Conservation (phyloP, 1,140 invertebrate species). For the Cardiocondyla obscurior region DNA sequence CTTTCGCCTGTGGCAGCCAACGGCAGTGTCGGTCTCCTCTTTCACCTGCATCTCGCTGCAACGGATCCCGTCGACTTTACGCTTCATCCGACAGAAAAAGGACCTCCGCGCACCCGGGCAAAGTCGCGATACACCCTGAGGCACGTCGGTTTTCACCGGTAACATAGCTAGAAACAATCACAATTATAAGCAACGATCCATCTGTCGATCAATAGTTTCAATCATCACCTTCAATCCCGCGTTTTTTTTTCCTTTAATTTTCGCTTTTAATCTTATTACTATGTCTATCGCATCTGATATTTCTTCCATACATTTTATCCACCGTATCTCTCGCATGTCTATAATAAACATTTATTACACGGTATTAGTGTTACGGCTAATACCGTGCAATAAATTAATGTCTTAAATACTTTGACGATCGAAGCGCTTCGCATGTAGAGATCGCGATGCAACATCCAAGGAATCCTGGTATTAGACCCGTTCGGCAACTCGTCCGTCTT, state of each 20-base stretch:
- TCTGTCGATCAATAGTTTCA: not conserved
- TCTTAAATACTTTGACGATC: not conserved
- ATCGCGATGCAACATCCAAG: constrained; percentile 7
- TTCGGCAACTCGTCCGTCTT: constrained; percentile 9
- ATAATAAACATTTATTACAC: not conserved
- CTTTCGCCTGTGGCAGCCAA: constrained; percentile 87
- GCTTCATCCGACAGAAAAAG: constrained; percentile 97
- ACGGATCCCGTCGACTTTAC: constrained; percentile 85
- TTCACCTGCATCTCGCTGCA: constrained; percentile 85
- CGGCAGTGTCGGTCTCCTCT: constrained; percentile 89
- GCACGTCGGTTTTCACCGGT: constrained; percentile 94
- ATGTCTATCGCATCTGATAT: not conserved
- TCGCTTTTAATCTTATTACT: no score
- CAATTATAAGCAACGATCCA: constrained; percentile 10
- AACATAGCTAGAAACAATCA: constrained; percentile 90
- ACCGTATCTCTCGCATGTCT: not conserved
- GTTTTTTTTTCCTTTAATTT: not conserved
- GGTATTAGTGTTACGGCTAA: not conserved
- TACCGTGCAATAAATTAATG: no score
- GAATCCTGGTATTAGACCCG: constrained; percentile 32
- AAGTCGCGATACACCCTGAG: constrained; percentile 89
- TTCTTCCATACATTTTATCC: not conserved
- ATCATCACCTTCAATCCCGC: not conserved
- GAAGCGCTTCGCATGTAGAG: not conserved
- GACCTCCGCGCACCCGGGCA: constrained; percentile 95